These are phyloP conservation scores for Passer domesticus DNA, from an alignment of 2,113 vertebrate species.

Conservation along the genomic window DNA sequence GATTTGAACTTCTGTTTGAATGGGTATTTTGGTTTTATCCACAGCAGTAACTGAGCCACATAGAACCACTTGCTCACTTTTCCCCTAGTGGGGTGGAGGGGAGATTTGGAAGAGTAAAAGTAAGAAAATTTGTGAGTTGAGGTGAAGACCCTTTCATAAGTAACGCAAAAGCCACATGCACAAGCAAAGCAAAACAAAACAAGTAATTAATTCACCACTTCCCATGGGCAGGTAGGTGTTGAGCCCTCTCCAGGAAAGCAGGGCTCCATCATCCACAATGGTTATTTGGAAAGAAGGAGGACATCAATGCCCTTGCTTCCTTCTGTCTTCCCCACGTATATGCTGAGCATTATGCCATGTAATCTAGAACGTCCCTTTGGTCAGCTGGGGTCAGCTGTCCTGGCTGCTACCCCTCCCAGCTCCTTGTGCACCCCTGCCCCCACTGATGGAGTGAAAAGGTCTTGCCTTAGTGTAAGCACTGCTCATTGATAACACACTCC, in stretches of 20 bases:
- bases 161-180: background rate
- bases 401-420: background rate
- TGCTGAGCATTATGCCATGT: rapidly evolving
- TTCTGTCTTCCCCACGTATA: background rate
- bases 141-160: background rate
- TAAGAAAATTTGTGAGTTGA: background rate
- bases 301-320: background rate
- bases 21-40: background rate
- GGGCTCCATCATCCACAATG: background rate
- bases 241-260: background rate
- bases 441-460: background rate
- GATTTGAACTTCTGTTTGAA: background rate
- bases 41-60: background rate
- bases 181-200: background rate
- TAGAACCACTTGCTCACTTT: background rate
- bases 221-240: background rate
- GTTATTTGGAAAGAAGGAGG: background rate
- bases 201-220: background rate
- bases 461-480: background rate
- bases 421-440: too few relatives aligned
- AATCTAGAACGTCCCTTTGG: background rate
- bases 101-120: background rate
- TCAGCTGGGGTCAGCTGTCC: background rate
- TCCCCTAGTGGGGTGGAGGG: too few relatives aligned
- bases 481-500: background rate